These are phyloP conservation scores for Saccopteryx bilineata DNA, from an alignment of 2,113 vertebrate species.

Conservation along the genomic window DNA sequence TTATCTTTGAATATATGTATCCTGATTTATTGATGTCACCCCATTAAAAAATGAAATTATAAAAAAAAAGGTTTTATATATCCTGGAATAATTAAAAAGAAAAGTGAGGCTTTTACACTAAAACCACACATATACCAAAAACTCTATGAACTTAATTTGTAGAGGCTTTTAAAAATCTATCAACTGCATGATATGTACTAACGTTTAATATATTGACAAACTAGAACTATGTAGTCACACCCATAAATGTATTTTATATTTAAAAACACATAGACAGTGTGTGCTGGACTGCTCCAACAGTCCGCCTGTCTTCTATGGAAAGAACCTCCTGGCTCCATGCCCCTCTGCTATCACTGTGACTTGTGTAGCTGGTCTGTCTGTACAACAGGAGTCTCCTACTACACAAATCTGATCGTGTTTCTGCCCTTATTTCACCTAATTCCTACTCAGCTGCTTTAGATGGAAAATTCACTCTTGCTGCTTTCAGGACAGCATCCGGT, in stretches of 20 bases:
- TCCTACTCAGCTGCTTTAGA: not conserved
- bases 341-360: not conserved
- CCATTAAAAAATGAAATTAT: no score
- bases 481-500: not conserved
- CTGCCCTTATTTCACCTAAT: not conserved
- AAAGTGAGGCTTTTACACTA: conserved; percentile 19
- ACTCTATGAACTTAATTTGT: not conserved
- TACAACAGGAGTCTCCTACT: not conserved
- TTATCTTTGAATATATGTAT: no score
- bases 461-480: not conserved
- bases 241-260: not conserved
- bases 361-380: not conserved
- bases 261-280: not conserved
- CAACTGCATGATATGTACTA: not conserved
- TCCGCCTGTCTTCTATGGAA: not conserved
- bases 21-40: no score
- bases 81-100: not conserved
- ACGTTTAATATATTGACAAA: not conserved
- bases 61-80: not conserved
- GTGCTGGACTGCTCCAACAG: not conserved
- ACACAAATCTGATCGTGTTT: not conserved
- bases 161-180: not conserved
- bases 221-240: not conserved
- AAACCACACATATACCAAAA: not conserved
- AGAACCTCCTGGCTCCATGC: not conserved